Conservation (phyloP, 2,113 vertebrate genomes). For the Pardalotus punctatus region DNA sequence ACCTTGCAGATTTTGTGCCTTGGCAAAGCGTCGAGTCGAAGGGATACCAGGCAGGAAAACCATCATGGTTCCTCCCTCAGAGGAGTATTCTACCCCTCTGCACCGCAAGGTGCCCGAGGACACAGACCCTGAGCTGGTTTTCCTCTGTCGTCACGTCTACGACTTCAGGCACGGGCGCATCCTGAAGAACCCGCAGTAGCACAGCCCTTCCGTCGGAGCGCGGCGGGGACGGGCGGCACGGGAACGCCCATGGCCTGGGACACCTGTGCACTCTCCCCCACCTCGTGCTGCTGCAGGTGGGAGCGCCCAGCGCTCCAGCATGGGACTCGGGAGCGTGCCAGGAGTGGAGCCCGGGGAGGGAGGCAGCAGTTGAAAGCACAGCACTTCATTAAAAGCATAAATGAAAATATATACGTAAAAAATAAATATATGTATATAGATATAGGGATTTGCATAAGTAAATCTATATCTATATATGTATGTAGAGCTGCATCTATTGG, state of each 20-base stretch:
- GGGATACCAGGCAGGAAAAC: slow-evolving; percentile 85
- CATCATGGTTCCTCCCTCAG: slow-evolving; percentile 87
- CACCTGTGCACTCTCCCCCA: not conserved
- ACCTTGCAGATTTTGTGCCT: slow-evolving; percentile 94
- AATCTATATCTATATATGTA: slow-evolving; percentile 74
- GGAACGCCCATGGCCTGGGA: not conserved
- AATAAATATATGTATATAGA: slow-evolving; percentile 71
- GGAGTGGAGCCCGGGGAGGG: slow-evolving; percentile 38
- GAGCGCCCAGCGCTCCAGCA: not conserved
- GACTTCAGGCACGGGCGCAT: slow-evolving; percentile 97
- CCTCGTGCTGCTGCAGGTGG: not conserved
- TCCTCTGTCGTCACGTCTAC: slow-evolving; percentile 97
- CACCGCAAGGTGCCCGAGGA: slow-evolving; percentile 94
- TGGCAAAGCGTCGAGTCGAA: slow-evolving; percentile 92
- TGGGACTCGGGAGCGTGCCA: not conserved
- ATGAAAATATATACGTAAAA: slow-evolving; percentile 62
- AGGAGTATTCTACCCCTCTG: slow-evolving; percentile 86
- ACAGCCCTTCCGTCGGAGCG: not conserved
- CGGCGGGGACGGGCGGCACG: not conserved
- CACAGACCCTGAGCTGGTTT: slow-evolving; percentile 94
- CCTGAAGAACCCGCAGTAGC: slow-evolving; percentile 97
- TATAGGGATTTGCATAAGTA: slow-evolving; percentile 61
- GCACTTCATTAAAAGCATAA: slow-evolving; percentile 78
- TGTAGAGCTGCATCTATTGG: slow-evolving; percentile 61
- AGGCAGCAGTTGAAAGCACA: slow-evolving; percentile 77